Percentiles rank a stretch among this genome's conserved stretches.
These are phyloP conservation scores for Ursus arctos DNA, from an alignment of 2,113 vertebrate species.

Conservation along the genomic window DNA sequence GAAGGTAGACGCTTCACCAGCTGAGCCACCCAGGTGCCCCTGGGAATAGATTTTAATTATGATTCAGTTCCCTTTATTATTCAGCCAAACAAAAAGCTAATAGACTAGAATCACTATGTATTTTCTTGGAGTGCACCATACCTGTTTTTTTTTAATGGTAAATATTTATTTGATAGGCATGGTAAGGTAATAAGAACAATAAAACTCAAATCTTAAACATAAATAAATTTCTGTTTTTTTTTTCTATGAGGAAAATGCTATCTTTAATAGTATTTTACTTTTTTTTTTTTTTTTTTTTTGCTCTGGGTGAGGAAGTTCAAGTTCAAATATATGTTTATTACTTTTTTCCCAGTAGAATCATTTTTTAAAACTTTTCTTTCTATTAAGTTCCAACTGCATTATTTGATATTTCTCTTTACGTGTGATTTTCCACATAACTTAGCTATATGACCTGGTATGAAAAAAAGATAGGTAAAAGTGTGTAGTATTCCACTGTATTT, in stretches of 20 bases:
- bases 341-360: not conserved
- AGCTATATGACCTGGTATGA: not conserved
- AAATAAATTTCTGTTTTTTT: not conserved
- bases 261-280: constrained; percentile 21
- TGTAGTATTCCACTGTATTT: not conserved
- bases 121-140: not conserved
- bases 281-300: not conserved
- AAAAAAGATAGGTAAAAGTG: constrained; percentile 8
- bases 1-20: too few species aligned
- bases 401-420: constrained; percentile 44
- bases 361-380: constrained; percentile 24
- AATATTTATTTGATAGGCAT: constrained; percentile 14
- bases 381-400: not conserved
- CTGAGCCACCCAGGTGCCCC: too few species aligned
- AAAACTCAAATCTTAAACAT: constrained; percentile 37
- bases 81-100: not conserved
- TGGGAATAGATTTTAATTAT: constrained; percentile 40
- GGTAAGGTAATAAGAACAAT: not conserved
- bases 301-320: constrained; percentile 5
- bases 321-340: not conserved
- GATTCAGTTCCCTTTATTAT: not conserved
- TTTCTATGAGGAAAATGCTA: not conserved
- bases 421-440: constrained; percentile 44
- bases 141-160: not conserved
- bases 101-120: not conserved